phyloP scores from a whole-genome alignment of 2,797 vertebrate genomes.

The Oreonectes daqikongensis region DNA sequence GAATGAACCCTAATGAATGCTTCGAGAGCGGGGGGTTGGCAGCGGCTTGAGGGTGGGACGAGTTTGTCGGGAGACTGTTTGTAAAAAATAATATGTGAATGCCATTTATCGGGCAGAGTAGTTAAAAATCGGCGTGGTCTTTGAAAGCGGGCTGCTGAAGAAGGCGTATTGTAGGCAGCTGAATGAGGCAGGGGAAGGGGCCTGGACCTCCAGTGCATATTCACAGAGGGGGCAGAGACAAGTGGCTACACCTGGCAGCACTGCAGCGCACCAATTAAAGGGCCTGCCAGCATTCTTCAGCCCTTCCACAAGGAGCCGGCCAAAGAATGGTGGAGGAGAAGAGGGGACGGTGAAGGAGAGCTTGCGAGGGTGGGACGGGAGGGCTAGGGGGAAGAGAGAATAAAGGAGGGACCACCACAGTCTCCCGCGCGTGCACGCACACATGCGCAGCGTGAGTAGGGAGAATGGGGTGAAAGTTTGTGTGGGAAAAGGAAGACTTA shows the following conservation, averaged over 20 bases:
- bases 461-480: constrained; percentile 49
- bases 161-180: constrained; percentile 61
- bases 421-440: constrained; percentile 43
- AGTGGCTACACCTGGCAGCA: constrained; percentile 82
- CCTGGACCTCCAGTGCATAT: constrained; percentile 63
- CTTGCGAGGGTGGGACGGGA: constrained; percentile 50
- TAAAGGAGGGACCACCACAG: constrained; percentile 64
- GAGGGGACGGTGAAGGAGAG: constrained; percentile 42
- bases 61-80: constrained; percentile 55
- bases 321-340: constrained; percentile 57
- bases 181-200: constrained; percentile 63
- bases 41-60: constrained; percentile 38
- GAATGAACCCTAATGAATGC: constrained; percentile 64
- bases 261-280: constrained; percentile 76
- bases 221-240: constrained; percentile 72
- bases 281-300: constrained; percentile 71
- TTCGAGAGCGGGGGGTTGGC: constrained; percentile 42
- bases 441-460: constrained; percentile 21
- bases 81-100: constrained; percentile 69
- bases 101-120: constrained; percentile 65
- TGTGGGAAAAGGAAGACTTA: too few relatives aligned
- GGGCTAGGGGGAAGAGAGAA: constrained; percentile 51
- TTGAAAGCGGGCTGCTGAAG: constrained; percentile 61
- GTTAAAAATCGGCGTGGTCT: constrained; percentile 61
- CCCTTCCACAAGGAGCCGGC: constrained; percentile 57